Conservation (phyloP, 2,888 invertebrate species). For the Macrosoma leucophasiata region DNA sequence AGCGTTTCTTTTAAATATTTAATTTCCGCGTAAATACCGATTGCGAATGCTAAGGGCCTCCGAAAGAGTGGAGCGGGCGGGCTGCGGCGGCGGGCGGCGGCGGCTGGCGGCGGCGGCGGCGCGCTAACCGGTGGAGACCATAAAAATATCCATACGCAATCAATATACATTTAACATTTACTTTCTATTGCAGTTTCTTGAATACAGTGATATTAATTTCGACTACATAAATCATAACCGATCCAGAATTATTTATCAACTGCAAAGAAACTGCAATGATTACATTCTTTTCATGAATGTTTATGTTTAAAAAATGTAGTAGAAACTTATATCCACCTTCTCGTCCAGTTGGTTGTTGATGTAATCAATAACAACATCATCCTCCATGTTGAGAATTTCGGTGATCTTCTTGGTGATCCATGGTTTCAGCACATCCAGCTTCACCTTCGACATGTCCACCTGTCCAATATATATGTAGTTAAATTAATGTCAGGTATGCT, state of each 20-base stretch:
- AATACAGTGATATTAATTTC: background rate
- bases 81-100: slow-evolving; percentile 52
- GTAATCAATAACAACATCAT: slow-evolving; percentile 99
- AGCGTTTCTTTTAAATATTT: slow-evolving; percentile 71
- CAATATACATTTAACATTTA: slow-evolving; percentile 65
- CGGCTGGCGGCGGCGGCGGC: slow-evolving; percentile 50
- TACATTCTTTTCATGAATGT: slow-evolving; percentile 58
- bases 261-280: slow-evolving; percentile 72
- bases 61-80: slow-evolving; percentile 61
- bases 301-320: slow-evolving; percentile 29
- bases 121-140: slow-evolving; percentile 72
- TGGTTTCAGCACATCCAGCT: slow-evolving; percentile 97
- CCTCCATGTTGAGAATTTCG: slow-evolving; percentile 97
- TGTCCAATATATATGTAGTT: slow-evolving; percentile 13
- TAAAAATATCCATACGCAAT: slow-evolving; percentile 76
- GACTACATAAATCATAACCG: background rate
- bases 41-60: slow-evolving; percentile 72
- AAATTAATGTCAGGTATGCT: too few relatives aligned
- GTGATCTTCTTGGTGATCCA: slow-evolving; percentile 99
- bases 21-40: slow-evolving; percentile 76
- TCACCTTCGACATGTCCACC: slow-evolving; percentile 99
- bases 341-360: slow-evolving; percentile 99
- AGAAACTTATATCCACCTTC: slow-evolving; percentile 79
- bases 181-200: slow-evolving; percentile 69
- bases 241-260: slow-evolving; percentile 12